These are phyloP conservation scores for Xyliphius kryptos DNA, from an alignment of 2,113 vertebrate genomes.

Conservation along the genomic window DNA sequence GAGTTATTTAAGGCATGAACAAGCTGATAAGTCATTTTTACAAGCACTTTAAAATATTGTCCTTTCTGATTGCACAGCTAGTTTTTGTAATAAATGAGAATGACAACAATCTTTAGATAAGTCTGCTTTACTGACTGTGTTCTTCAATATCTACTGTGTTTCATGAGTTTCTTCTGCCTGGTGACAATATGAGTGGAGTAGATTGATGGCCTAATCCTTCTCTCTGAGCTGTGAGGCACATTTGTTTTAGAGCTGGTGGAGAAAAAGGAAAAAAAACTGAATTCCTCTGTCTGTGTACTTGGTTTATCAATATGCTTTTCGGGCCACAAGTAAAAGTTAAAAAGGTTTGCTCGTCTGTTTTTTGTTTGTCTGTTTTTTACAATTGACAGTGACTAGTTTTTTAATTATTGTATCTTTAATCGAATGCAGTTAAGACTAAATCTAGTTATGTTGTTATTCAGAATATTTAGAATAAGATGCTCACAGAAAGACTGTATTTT, in stretches of 20 bases:
- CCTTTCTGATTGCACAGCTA: constrained; percentile 11
- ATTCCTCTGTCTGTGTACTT: constrained; percentile 25
- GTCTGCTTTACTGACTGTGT: constrained; percentile 42
- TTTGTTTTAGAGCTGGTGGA: constrained; percentile 49
- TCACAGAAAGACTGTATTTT: background rate
- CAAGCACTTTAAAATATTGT: constrained; percentile 39
- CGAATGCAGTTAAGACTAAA: no score
- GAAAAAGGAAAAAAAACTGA: constrained; percentile 37
- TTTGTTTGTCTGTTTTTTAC: constrained; percentile 18
- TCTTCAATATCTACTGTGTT: constrained; percentile 45
- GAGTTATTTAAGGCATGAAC: constrained; percentile 30
- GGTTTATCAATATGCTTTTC: constrained; percentile 27
- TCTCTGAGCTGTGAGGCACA: constrained; percentile 47
- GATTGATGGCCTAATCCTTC: constrained; percentile 56
- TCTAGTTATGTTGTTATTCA: no score
- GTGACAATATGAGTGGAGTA: constrained; percentile 54
- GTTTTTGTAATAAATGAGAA: constrained; percentile 46
- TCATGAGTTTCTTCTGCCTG: constrained; percentile 42
- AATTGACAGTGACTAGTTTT: constrained; percentile 11
- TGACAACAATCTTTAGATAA: constrained; percentile 43
- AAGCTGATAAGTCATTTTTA: constrained; percentile 35
- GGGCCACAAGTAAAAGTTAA: no score
- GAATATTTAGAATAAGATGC: no score
- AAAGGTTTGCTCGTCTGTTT: constrained; percentile 8
- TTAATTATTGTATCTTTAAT: background rate